These are phyloP conservation scores for Poicephalus meyeri DNA, from an alignment of 2,113 vertebrate species.

Conservation along the genomic window DNA sequence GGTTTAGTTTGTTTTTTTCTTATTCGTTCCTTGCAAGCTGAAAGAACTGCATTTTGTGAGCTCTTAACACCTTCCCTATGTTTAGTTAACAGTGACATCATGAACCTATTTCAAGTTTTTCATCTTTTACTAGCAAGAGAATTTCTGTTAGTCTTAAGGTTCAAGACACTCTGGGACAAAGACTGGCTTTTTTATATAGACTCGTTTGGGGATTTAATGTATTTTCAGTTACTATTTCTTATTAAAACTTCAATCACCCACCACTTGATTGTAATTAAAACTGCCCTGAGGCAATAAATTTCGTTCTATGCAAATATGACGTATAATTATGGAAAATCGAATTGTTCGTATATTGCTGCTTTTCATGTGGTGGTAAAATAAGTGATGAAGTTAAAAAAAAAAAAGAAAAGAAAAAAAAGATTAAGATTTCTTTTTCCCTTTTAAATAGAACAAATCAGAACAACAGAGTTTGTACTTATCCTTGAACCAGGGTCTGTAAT, in stretches of 20 bases:
- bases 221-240: constrained; percentile 56
- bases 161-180: constrained; percentile 8
- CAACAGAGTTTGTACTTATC: background rate
- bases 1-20: accelerated
- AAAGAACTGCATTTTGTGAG: background rate
- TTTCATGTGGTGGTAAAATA: constrained; percentile 40
- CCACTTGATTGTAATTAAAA: constrained; percentile 72
- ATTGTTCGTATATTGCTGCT: constrained; percentile 31
- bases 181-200: constrained; percentile 4
- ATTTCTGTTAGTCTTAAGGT: background rate
- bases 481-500: background rate
- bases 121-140: background rate
- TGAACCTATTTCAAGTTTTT: constrained; percentile 32
- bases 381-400: background rate
- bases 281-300: constrained; percentile 63
- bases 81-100: constrained; percentile 20
- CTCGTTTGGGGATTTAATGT: constrained; percentile 58
- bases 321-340: constrained; percentile 62
- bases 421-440: background rate
- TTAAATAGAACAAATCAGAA: background rate
- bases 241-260: constrained; percentile 66
- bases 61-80: background rate
- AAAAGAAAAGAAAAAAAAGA: no score
- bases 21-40: background rate
- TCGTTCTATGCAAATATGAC: constrained; percentile 51